Base-by-base conservation (phyloP, 1,140 invertebrate genomes). In the Drosophila bocki region DNA sequence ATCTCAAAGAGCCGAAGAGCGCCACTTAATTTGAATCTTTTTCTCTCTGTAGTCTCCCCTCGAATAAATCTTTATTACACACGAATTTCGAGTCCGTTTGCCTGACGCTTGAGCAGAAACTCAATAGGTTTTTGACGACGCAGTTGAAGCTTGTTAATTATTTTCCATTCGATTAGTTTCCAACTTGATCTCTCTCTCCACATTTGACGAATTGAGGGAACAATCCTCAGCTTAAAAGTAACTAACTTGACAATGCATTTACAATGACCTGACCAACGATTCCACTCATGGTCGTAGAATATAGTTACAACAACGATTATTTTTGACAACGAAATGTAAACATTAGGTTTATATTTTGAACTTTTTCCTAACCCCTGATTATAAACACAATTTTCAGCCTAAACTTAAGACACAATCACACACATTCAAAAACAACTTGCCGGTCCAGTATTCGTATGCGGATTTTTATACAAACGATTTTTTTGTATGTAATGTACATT, bases 401-500 rank as follows among this genome's bases (percentile, higher is more conserved):
- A 62, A 62, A 41, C 33, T 53, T 82, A 80, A 54, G 60, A 71
- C 74, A 78, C 39, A 29, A 67, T 77, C 56, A 77, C 72, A 77
- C 72, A 77, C 70, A 87, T 48, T 67, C 60, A 37, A 78, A 78
- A 58, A 37, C 51, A 78, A 86, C 81, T 88, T 88, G 85, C 85
- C 85, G 85, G 85, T 90, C 85, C 85, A 88, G 85, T 88, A 88
- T 88, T 88, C 60, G 59, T 59, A 70, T 53, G 78, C 44, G 69
- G 64, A 71, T 57, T 62, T 86, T 79, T 64, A 78, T 75, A 81
- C n/a, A 54, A 68, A 29, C 26, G 19, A 19, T 22, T 44, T 44
- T 67, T 54, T 78, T 69, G 62, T 84, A 81, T 80, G 65, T 67
- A 76, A 69, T 67, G 53, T 82, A 79, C 57, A 48, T 48, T 65